Evolutionary conservation across 2,888 invertebrate species (phyloP), one percentile per base, ranked within the genome.

Genomic region (Noctua comes): DNA sequence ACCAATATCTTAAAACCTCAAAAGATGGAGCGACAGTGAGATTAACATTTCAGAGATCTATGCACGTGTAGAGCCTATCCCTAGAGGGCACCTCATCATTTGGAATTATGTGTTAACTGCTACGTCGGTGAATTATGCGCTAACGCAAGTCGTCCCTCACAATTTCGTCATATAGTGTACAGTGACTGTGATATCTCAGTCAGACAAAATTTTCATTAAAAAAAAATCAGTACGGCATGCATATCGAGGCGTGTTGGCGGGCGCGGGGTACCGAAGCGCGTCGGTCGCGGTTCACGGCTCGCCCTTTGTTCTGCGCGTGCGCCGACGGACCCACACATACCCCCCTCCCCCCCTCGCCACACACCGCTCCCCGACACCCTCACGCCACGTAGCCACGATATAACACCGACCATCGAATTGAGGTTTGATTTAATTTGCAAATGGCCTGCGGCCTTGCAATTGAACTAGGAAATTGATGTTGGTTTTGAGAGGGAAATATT

Each of bases 221-320:
- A 78, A 31, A 92, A 93, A 93, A 93, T 92, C 92, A 90, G 92
- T 91, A 88, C 80, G 81, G 87, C 86, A 77, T 88, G 89, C 88
- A 85, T 88, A 88, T 88, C 83, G 89, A 87, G 88, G 88, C 82
- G 88, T 87, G 91, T 88, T 92, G 90, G 90, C 87, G 80, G 88
- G 88, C 88, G 88, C 88, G 92, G 89, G 88, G 93, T 91, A 92
- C 91, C 95, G 94, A 93, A 93, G 94, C 96, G 95, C 92, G 94
- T 94, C 96, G 89, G 96, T 94, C 94, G 93, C 95, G 96, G 96
- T 97, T 97, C 96, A 97, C 95, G 95, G 94, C 93, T 91, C 96
- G 96, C 97, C 96, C 96, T 97, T 97, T 97, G 96, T 97, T 96
- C 96, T 95, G 95, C 93, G 95, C 94, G 93, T 92, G 93, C 93